Percentiles rank a stretch among this genome's conserved stretches.
Evolutionary conservation across 2,113 vertebrate species (phyloP).

Genomic region (Lutjanus erythropterus): DNA sequence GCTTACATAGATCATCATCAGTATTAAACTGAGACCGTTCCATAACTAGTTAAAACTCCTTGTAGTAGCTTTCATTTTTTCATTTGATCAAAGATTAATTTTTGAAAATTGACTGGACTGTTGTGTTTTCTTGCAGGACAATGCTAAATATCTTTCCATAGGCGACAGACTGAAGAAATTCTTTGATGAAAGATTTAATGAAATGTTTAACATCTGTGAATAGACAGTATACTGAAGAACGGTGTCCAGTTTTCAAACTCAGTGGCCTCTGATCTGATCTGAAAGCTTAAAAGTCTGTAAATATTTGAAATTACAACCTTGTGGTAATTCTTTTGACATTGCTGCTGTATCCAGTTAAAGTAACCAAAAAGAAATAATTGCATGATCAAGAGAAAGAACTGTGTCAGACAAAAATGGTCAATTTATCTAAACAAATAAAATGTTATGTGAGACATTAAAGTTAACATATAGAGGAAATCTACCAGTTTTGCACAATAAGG

Average conservation of each 20-base stretch:
- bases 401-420: too few species aligned
- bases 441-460: too few species aligned
- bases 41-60: too few species aligned
- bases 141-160: conserved; percentile 29
- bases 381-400: too few species aligned
- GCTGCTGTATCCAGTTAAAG: neutral
- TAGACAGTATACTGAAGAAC: neutral
- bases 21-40: too few species aligned
- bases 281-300: neutral
- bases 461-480: too few species aligned
- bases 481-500: too few species aligned
- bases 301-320: neutral
- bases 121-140: conserved; percentile 67
- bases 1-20: too few species aligned
- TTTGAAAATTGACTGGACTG: neutral
- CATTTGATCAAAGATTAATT: neutral
- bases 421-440: too few species aligned
- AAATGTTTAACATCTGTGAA: conserved; percentile 65
- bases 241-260: neutral
- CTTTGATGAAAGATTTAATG: conserved; percentile 74
- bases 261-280: too few species aligned
- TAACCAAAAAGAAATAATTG: neutral
- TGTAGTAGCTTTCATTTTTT: too few species aligned
- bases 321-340: neutral
- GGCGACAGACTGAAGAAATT: conserved; percentile 58